A percentile compares a stretch with the other conserved stretches of the same genome.
Evolutionary conservation across 2,797 vertebrate species (phyloP).

Genomic region (Caiman crocodilus): DNA sequence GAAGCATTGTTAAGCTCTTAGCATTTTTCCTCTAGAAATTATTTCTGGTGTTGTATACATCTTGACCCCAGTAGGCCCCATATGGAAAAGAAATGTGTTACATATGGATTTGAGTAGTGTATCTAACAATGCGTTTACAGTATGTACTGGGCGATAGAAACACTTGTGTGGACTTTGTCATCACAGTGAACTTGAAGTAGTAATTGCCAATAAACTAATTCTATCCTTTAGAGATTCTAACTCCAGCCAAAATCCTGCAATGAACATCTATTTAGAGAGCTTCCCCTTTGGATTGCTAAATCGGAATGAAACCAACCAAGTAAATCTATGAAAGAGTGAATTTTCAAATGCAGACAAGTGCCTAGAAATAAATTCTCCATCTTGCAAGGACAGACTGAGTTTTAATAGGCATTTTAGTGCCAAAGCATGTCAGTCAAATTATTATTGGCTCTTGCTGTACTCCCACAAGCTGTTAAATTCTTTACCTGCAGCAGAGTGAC

Average conservation of each 20-base stretch:
- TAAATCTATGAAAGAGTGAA: conserved; percentile 40
- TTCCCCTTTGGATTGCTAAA: background rate
- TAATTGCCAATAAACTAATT: conserved; percentile 50
- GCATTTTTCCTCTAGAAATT: background rate
- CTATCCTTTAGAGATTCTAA: conserved; percentile 51
- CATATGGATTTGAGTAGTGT: background rate
- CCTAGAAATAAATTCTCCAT: conserved; percentile 53
- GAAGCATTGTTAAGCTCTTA: background rate
- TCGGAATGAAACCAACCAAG: background rate
- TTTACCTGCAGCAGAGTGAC: conserved; percentile 81
- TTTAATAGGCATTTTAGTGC: conserved; percentile 70
- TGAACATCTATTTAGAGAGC: conserved; percentile 13
- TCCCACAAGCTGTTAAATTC: conserved; percentile 81
- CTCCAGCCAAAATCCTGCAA: background rate
- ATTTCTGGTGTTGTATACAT: background rate
- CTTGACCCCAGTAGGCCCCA: background rate
- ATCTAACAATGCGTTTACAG: conserved; percentile 38
- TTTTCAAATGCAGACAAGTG: conserved; percentile 63
- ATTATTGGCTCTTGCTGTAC: conserved; percentile 78
- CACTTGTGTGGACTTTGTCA: conserved; percentile 14
- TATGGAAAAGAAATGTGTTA: conserved; percentile 42
- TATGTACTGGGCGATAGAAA: conserved; percentile 37
- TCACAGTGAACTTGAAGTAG: conserved; percentile 39
- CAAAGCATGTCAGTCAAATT: conserved; percentile 77
- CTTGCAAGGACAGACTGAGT: conserved; percentile 63